These are phyloP conservation scores for Lethrus apterus DNA, from an alignment of 1,140 invertebrate genomes.

Conservation along the genomic window DNA sequence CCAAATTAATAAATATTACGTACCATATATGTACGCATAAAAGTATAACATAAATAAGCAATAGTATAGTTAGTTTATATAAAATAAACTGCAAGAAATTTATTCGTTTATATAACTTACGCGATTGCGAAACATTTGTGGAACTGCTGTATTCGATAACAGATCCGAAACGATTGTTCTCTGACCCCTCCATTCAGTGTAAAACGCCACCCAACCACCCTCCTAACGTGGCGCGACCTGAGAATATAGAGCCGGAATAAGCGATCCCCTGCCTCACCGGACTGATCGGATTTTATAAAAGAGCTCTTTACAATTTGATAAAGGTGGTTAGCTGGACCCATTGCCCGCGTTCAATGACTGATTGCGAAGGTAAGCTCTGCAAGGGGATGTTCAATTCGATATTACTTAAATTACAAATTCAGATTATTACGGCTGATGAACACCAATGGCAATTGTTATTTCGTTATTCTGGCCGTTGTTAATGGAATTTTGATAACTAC, in stretches of 20 bases:
- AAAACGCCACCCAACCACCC: not conserved
- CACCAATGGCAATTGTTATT: constrained; percentile 14
- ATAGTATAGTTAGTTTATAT: no score
- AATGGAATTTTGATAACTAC: constrained; percentile 5
- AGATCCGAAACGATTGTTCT: constrained; percentile 16
- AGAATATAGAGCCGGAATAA: constrained; percentile 21
- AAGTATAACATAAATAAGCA: no score
- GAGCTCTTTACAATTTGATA: constrained; percentile 29
- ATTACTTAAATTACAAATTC: constrained; percentile 23
- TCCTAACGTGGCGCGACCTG: constrained; percentile 20
- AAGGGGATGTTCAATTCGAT: constrained; percentile 24
- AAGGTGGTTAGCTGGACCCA: constrained; percentile 28
- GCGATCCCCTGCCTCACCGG: constrained; percentile 19
- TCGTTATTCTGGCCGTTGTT: constrained; percentile 6
- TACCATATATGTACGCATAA: no score
- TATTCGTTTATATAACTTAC: no score
- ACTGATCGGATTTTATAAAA: constrained; percentile 32
- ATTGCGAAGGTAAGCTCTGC: constrained; percentile 21
- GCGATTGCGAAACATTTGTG: constrained; percentile 4
- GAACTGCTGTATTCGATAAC: constrained; percentile 9
- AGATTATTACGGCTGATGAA: constrained; percentile 19
- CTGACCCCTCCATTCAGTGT: constrained; percentile 5
- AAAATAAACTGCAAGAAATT: no score
- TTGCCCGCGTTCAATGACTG: constrained; percentile 25
- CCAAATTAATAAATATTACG: no score